Base-by-base conservation (phyloP, 2,888 invertebrate species). In the Heteropelma amictum region DNA sequence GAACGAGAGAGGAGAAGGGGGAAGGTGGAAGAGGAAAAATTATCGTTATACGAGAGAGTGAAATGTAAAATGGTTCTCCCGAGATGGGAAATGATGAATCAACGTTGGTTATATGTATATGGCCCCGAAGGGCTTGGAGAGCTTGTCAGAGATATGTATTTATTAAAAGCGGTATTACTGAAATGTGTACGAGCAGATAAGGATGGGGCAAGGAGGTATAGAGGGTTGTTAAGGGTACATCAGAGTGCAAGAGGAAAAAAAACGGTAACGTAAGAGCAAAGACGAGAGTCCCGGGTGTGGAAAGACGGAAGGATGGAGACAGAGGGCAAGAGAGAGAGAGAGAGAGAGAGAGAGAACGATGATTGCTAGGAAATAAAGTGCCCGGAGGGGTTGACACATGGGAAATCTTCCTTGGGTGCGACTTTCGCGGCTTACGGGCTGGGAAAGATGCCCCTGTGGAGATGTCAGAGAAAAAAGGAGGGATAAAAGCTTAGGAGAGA, bases 351-450 rank as follows among this genome's bases (percentile, higher is more conserved):
- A 17, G 53, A n/a, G 35, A 26, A 30, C 71, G 71, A 75, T 75
- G 76, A 76, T 76, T 76, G 76, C 72, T 76, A 54, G 67, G 76
- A 76, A 76, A 76, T 76, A 76, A 76, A 76, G 76, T 72, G 76
- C 76, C 68, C 71, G 68, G 76, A 72, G 76, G 76, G 76, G 71
- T 76, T 76, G 76, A 76, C 76, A 72, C 76, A 76, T 76, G 76
- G 76, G 76, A 76, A 76, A 76, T 76, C 76, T 76, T 76, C 63
- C 68, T 56, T 47, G 65, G 76, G 30, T 30, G 68, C 58, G 49
- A 51, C 49, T 58, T 28, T 58, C 58, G 28, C 51, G 65, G 53
- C 35, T 42, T 63, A 45, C 47, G 49, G 30, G 7, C n/a, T 49
- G 45, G 61, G 19, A 10, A 56, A 51, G 73, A 53, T 45, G 38